A percentile compares a stretch with the other conserved stretches of the same genome.
These are phyloP conservation scores for Abrostola tripartita DNA, from an alignment of 2,888 invertebrate genomes.

Conservation along the genomic window DNA sequence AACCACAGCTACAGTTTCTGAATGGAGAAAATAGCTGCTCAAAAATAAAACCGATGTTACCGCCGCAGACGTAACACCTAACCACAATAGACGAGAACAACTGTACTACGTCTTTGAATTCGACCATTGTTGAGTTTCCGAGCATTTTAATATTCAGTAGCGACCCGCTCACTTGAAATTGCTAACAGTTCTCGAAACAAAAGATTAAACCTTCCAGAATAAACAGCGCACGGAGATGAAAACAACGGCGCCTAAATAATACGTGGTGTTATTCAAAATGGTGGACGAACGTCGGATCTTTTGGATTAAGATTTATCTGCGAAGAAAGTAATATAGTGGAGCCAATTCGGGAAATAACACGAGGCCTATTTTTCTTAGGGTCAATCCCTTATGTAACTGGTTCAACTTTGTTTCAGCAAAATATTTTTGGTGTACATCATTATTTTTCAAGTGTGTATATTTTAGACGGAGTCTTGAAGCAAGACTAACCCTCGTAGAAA, in stretches of 20 bases:
- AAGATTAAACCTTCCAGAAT: constrained; percentile 37
- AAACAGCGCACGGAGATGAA: constrained; percentile 23
- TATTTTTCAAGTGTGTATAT: no score
- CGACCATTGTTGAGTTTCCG: constrained; percentile 22
- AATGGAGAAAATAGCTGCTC: not conserved
- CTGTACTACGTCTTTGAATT: constrained; percentile 6
- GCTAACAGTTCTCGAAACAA: constrained; percentile 29
- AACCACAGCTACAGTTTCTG: not conserved
- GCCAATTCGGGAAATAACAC: no score
- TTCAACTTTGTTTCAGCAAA: no score
- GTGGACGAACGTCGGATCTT: no score
- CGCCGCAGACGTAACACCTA: not conserved
- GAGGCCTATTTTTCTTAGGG: no score
- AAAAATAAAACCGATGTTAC: not conserved
- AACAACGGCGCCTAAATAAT: not conserved
- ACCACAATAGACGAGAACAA: constrained; percentile 12
- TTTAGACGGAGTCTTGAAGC: no score
- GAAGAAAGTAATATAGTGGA: no score
- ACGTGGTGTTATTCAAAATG: not conserved
- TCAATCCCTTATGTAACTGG: no score
- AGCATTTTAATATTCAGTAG: constrained; percentile 40
- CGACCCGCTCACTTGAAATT: constrained; percentile 11
- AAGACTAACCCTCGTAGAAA: no score
- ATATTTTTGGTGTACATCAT: no score
- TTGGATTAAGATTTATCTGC: no score